phyloP scores from a whole-genome alignment of 2,113 vertebrate genomes.

The Cyprinodon brontotheroides region DNA sequence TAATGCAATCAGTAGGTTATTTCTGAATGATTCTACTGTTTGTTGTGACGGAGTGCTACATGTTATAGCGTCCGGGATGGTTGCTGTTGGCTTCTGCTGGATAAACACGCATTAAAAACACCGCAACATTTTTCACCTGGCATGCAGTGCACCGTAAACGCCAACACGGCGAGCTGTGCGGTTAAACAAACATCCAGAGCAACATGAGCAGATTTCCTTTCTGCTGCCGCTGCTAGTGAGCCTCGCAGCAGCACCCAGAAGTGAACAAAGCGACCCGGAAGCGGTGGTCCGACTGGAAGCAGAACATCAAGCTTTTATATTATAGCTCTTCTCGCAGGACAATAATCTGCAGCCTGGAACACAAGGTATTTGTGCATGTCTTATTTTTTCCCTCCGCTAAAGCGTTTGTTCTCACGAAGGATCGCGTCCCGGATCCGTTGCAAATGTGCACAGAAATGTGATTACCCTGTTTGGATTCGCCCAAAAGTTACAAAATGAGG shows the following conservation, averaged over 20 bases:
- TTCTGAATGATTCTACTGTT: background rate
- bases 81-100: background rate
- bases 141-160: slow-evolving; percentile 1
- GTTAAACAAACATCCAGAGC: slow-evolving; percentile 6
- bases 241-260: slow-evolving; percentile 85
- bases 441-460: slow-evolving; percentile 47
- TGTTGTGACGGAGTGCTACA: background rate
- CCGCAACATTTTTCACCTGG: background rate
- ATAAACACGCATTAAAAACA: background rate
- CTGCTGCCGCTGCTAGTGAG: slow-evolving; percentile 34
- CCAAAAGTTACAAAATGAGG: slow-evolving; percentile 78
- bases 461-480: slow-evolving; percentile 66
- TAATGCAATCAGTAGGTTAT: background rate
- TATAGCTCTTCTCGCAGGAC: slow-evolving; percentile 74
- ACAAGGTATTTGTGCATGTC: slow-evolving; percentile 78
- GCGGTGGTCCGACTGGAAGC: slow-evolving; percentile 83
- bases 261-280: slow-evolving; percentile 93
- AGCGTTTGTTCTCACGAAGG: slow-evolving; percentile 23
- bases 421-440: slow-evolving; percentile 16
- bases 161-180: slow-evolving; percentile 26
- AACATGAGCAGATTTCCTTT: slow-evolving; percentile 17
- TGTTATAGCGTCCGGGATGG: background rate
- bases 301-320: slow-evolving; percentile 80
- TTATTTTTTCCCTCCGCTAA: slow-evolving; percentile 7
- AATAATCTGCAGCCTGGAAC: slow-evolving; percentile 75